A percentile compares a stretch with the other conserved stretches of the same genome.
Conservation (phyloP, 2,797 vertebrate species). For the Alca torda region DNA sequence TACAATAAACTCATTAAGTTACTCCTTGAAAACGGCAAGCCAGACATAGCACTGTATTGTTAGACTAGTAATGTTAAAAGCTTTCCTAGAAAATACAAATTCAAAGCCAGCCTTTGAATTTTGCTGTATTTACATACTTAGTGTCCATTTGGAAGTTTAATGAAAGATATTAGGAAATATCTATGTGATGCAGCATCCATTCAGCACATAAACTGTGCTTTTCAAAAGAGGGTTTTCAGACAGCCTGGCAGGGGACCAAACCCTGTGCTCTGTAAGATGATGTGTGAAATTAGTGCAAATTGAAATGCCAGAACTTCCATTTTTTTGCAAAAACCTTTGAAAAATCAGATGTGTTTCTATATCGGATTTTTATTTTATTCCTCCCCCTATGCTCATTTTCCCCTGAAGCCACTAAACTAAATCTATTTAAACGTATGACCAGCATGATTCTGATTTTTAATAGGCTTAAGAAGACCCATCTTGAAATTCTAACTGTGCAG, state of each 20-base stretch:
- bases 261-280: constrained; percentile 24
- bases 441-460: constrained; percentile 31
- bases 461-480: constrained; percentile 29
- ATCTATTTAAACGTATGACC: constrained; percentile 29
- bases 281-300: constrained; percentile 63
- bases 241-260: constrained; percentile 54
- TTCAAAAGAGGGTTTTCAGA: constrained; percentile 8
- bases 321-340: constrained; percentile 8
- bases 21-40: constrained; percentile 34
- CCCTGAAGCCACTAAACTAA: constrained; percentile 21
- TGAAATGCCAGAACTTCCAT: constrained; percentile 53
- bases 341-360: constrained; percentile 15
- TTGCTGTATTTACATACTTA: constrained; percentile 41
- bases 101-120: constrained; percentile 44
- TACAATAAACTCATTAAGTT: constrained; percentile 69
- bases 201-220: constrained; percentile 6
- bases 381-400: background rate
- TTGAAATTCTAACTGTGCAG: constrained; percentile 18
- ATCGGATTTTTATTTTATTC: constrained; percentile 26
- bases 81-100: constrained; percentile 53
- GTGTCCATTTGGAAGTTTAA: constrained; percentile 55
- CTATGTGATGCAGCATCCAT: constrained; percentile 27
- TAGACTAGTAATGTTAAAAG: constrained; percentile 26
- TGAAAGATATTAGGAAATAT: constrained; percentile 54
- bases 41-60: constrained; percentile 1